Base-by-base conservation (phyloP, 2,113 vertebrate genomes). In the Lagopus leucura region DNA sequence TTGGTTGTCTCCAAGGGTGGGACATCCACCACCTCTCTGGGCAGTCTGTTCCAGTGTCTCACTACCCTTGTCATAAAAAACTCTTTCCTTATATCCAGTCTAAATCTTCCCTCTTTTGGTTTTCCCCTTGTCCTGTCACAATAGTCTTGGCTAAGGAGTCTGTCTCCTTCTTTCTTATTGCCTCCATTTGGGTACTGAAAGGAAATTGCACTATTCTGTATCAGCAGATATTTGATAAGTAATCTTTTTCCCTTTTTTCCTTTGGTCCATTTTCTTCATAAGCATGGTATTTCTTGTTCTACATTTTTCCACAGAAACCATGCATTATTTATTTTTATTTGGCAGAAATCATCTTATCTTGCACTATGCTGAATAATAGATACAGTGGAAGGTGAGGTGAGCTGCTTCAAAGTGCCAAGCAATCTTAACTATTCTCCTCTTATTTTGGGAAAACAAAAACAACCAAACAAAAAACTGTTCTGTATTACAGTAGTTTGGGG, bases 321-420 rank as follows among this genome's bases (percentile, higher is more conserved):
- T 96, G 28, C 18, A 90, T 94, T 90, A 88, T 92, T 95, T 91
- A 92, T 83, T 92, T 86, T 80, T 77, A 57, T 92, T 92, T 94
- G 73, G 71, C 72, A 81, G 65, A 97, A 91, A 83, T 57, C 64
- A 71, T 75, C 32, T 91, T 89, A 55, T 60, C 17, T 63, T 89
- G 52, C 47, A 72, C 47, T 13, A 5, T 78, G 36, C 12, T 95
- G 69, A 91, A 90, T 95, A 94, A 91, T 69, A 88, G 42, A 96
- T 92, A 69, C 13, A 22, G 36, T 86, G 50, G n/a, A 90, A 80
- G 58, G 47, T 74, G 67, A 89, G 55, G 47, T 64, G 82, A 92
- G 85, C 57, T 81, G 34, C 20, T n/a, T 88, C 72, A 74, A 36
- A 69, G 10, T 15, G 30, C 55, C 54, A 40, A n/a, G 47, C 78